phyloP scores from a whole-genome alignment of 2,888 invertebrate species.

The Listrodromus nycthemerus region DNA sequence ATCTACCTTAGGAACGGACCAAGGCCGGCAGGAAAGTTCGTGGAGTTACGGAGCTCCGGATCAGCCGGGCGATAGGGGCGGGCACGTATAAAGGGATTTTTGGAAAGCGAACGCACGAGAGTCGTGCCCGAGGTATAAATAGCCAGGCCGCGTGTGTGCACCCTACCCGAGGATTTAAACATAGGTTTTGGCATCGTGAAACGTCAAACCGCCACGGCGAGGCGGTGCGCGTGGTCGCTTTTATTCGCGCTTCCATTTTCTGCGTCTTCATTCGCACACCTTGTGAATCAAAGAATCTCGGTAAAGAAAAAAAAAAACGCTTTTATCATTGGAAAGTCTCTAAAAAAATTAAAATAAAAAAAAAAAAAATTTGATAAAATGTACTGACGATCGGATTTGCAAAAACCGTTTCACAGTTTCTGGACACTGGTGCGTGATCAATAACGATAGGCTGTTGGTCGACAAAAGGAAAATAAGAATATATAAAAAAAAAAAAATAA shows the following conservation, averaged over 20 bases:
- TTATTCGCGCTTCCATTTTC: conserved; percentile 44
- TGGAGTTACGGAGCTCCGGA: not conserved
- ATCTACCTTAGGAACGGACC: not conserved
- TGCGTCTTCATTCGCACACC: not conserved
- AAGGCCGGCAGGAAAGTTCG: not conserved
- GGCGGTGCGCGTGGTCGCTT: conserved; percentile 79
- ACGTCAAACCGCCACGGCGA: conserved; percentile 83
- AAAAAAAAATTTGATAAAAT: not conserved
- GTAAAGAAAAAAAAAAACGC: not conserved
- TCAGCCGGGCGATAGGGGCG: not conserved
- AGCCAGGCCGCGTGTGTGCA: conserved; percentile 79
- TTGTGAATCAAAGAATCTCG: not conserved
- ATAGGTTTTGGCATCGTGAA: conserved; percentile 83
- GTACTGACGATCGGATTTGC: not conserved
- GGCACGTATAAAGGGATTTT: conserved; percentile 72
- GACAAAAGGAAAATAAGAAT: conserved; percentile 15
- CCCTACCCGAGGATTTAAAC: conserved; percentile 82
- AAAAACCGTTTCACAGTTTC: not conserved
- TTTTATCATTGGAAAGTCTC: too few relatives aligned
- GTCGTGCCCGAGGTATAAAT: conserved; percentile 79
- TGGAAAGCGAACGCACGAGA: conserved; percentile 69
- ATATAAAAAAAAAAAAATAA: not conserved
- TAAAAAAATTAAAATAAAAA: not conserved
- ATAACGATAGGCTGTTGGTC: too few relatives aligned
- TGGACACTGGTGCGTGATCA: not conserved